A percentile compares a stretch with the other conserved stretches of the same genome.
Conservation (phyloP, 2,113 vertebrate genomes). For the Limanda limanda region DNA sequence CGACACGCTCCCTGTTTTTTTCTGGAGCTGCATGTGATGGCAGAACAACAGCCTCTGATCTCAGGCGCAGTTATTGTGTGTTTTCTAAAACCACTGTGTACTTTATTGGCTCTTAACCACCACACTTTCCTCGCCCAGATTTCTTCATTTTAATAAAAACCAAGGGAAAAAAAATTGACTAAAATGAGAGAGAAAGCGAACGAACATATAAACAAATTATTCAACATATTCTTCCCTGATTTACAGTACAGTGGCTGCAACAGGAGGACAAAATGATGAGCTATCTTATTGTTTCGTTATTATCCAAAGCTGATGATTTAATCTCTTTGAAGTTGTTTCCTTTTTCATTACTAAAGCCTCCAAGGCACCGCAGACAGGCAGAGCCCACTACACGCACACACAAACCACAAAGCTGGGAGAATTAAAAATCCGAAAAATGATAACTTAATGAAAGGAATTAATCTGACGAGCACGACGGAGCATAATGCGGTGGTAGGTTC, state of each 20-base stretch:
- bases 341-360: slow-evolving; percentile 73
- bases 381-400: slow-evolving; percentile 35
- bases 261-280: slow-evolving; percentile 44
- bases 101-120: slow-evolving; percentile 26
- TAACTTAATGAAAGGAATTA: slow-evolving; percentile 48
- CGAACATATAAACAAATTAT: slow-evolving; percentile 64
- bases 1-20: slow-evolving; percentile 50
- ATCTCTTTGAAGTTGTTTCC: slow-evolving; percentile 79
- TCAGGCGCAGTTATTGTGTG: slow-evolving; percentile 21
- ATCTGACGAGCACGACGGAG: slow-evolving; percentile 29
- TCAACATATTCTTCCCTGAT: slow-evolving; percentile 56
- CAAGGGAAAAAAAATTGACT: neutral
- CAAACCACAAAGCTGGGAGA: slow-evolving; percentile 62
- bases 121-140: slow-evolving; percentile 38
- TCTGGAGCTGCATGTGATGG: slow-evolving; percentile 24
- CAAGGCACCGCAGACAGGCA: slow-evolving; percentile 51
- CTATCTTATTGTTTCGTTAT: slow-evolving; percentile 74
- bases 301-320: slow-evolving; percentile 76
- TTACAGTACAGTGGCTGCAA: slow-evolving; percentile 48
- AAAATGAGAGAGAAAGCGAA: neutral
- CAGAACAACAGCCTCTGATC: slow-evolving; percentile 51
- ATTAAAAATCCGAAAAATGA: slow-evolving; percentile 42
- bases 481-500: neutral
- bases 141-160: slow-evolving; percentile 44
- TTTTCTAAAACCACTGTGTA: slow-evolving; percentile 34